Percentiles rank a stretch among this genome's conserved stretches.
Conservation (phyloP, 2,888 invertebrate species). For the Drosophila paranaensis region DNA sequence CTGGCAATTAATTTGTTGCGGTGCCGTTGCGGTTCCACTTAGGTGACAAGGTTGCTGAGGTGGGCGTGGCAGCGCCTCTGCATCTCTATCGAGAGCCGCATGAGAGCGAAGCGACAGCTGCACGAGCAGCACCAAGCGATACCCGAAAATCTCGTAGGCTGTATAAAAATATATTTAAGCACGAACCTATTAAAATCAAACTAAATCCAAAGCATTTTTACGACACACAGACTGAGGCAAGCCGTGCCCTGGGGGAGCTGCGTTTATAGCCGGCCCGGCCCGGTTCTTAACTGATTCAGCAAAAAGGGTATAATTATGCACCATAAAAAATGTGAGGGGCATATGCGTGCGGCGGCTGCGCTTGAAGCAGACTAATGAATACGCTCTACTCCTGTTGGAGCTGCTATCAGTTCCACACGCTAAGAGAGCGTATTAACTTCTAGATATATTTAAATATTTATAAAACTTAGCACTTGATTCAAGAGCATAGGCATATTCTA, state of each 20-base stretch:
- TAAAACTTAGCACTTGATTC: background rate
- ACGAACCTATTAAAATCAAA: conserved; percentile 59
- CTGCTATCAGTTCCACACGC: background rate
- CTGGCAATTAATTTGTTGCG: conserved; percentile 67
- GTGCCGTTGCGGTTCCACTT: conserved; percentile 51
- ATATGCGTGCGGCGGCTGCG: background rate
- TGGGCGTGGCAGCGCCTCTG: conserved; percentile 22
- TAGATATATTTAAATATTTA: background rate
- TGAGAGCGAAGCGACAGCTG: conserved; percentile 30
- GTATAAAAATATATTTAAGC: conserved; percentile 65
- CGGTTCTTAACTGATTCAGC: conserved; percentile 36
- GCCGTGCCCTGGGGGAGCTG: conserved; percentile 37
- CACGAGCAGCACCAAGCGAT: background rate
- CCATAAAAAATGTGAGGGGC: conserved; percentile 44
- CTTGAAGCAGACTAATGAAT: conserved; percentile 7
- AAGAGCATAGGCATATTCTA: background rate
- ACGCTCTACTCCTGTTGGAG: conserved; percentile 11
- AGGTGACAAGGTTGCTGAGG: conserved; percentile 37
- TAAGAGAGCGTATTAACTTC: background rate
- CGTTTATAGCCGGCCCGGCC: conserved; percentile 37
- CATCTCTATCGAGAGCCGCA: background rate
- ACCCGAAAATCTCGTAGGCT: conserved; percentile 30
- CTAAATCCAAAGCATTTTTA: conserved; percentile 62
- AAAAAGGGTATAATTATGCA: conserved; percentile 72
- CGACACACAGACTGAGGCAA: conserved; percentile 18